Conservation (phyloP, 2,888 invertebrate genomes). For the Coelopa pilipes region DNA sequence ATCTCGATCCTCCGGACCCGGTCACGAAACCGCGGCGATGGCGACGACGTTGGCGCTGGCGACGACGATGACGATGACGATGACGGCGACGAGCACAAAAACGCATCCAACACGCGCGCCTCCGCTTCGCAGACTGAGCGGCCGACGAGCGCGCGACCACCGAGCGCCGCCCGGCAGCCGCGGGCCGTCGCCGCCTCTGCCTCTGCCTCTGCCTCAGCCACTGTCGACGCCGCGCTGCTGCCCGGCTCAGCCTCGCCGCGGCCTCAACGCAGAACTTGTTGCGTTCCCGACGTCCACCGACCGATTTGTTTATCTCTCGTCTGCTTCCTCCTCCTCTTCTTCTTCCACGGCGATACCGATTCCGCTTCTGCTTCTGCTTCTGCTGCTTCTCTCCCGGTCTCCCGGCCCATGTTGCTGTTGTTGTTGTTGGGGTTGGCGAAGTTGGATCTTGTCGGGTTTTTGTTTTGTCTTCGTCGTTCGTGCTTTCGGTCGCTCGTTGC, state of each 20-base stretch:
- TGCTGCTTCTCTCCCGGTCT: neutral
- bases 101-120: slow-evolving; percentile 58
- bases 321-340: neutral
- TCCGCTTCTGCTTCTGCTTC: neutral
- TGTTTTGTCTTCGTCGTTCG: neutral
- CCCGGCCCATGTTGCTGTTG: neutral
- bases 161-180: neutral
- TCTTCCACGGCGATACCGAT: neutral
- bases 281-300: slow-evolving; percentile 23
- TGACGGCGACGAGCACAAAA: neutral
- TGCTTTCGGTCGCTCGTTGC: neutral
- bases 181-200: neutral
- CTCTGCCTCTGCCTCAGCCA: too few relatives aligned
- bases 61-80: too few relatives aligned
- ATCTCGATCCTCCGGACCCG: too few relatives aligned
- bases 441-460: neutral
- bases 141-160: slow-evolving; percentile 16
- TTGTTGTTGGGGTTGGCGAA: neutral
- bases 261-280: slow-evolving; percentile 36
- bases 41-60: too few relatives aligned
- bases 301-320: slow-evolving; percentile 15
- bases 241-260: neutral
- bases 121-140: slow-evolving; percentile 54
- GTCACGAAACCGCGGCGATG: too few relatives aligned
- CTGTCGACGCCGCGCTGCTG: too few relatives aligned